These are phyloP conservation scores for Lagorchestes hirsutus DNA, from an alignment of 2,797 vertebrate genomes.

Conservation along the genomic window DNA sequence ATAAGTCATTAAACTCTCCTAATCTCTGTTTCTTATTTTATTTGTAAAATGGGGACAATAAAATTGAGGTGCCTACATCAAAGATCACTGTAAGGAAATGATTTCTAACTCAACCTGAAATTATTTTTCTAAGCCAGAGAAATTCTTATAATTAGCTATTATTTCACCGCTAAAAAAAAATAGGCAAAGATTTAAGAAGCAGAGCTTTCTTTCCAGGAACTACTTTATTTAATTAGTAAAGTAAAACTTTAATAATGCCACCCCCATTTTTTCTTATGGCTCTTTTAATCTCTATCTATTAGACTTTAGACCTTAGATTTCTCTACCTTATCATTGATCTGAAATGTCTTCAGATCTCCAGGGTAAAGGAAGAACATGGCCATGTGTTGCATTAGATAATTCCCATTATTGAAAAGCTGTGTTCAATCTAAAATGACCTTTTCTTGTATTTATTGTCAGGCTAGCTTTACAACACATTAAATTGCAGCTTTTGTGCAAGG, in stretches of 20 bases:
- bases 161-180: slow-evolving; percentile 26
- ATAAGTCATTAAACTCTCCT: background rate
- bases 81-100: background rate
- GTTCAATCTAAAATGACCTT: slow-evolving; percentile 85
- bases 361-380: slow-evolving; percentile 69
- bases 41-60: background rate
- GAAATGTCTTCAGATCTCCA: slow-evolving; percentile 68
- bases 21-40: background rate
- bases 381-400: slow-evolving; percentile 75
- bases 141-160: slow-evolving; percentile 1
- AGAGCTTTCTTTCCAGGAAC: background rate
- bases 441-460: slow-evolving; percentile 79
- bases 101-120: background rate
- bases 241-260: background rate
- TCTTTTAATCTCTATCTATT: slow-evolving; percentile 50
- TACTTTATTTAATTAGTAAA: background rate
- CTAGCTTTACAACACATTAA: slow-evolving; percentile 75
- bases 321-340: slow-evolving; percentile 71
- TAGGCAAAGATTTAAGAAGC: background rate
- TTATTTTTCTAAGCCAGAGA: background rate
- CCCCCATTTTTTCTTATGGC: slow-evolving; percentile 26
- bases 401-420: slow-evolving; percentile 78
- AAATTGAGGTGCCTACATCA: background rate
- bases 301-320: slow-evolving; percentile 62
- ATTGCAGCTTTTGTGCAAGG: slow-evolving; percentile 73